A percentile compares a stretch with the other conserved stretches of the same genome.
Evolutionary conservation across 2,797 vertebrate genomes (phyloP).

Genomic region (Coracias cyanogaster): DNA sequence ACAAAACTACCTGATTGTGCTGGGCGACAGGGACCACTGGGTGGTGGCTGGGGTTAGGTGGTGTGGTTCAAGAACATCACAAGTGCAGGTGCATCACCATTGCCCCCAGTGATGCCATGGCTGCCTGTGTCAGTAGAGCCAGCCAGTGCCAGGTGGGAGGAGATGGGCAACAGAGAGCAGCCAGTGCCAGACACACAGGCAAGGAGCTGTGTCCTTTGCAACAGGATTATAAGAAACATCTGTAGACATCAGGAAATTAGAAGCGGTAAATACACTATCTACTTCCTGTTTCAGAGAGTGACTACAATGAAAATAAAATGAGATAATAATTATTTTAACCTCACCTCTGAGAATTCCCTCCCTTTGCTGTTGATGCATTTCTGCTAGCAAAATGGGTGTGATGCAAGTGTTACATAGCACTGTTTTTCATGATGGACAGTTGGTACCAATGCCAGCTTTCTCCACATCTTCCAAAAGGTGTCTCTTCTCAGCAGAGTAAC

Average conservation of each 20-base stretch:
- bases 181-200: neutral
- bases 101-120: accelerated
- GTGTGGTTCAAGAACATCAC: neutral
- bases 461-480: neutral
- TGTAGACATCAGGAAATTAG: constrained; percentile 38
- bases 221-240: constrained; percentile 61
- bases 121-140: neutral
- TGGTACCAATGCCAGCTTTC: neutral
- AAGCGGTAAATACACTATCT: constrained; percentile 45
- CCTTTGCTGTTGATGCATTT: neutral
- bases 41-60: neutral
- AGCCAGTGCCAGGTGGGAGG: neutral
- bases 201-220: neutral
- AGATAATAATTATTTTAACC: constrained; percentile 20
- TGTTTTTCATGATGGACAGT: neutral
- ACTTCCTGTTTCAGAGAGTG: constrained; percentile 37
- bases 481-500: neutral
- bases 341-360: neutral
- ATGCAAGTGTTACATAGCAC: neutral
- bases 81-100: neutral
- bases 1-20: neutral
- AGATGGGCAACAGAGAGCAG: neutral
- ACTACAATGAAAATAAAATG: constrained; percentile 56
- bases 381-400: neutral
- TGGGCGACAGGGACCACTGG: neutral